Percentiles rank a stretch among this genome's conserved stretches.
Evolutionary conservation across 2,888 invertebrate species (phyloP).

Genomic region (Tetramorium bicarinatum): DNA sequence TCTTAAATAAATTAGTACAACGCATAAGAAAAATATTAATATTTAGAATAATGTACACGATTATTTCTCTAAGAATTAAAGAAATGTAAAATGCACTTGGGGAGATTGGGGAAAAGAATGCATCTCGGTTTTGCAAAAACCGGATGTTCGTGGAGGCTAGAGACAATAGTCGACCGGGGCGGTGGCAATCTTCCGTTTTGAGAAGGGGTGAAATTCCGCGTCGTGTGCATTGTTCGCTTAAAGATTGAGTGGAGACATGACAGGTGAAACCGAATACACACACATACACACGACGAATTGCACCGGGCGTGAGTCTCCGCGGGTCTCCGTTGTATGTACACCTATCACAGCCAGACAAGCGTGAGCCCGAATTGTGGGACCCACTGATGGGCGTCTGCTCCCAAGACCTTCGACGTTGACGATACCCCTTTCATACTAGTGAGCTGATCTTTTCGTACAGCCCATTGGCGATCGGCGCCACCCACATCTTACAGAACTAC

Average conservation of each 20-base stretch:
- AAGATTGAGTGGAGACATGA: constrained; percentile 85
- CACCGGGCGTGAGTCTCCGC: constrained; percentile 28
- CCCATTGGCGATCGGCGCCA: constrained; percentile 48
- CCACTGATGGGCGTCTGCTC: constrained; percentile 72
- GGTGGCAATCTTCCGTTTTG: constrained; percentile 80
- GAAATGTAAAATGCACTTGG: neutral
- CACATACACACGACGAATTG: constrained; percentile 71
- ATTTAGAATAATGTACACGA: neutral
- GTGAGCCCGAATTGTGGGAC: constrained; percentile 69
- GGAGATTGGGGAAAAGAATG: constrained; percentile 54
- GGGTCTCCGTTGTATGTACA: constrained; percentile 63
- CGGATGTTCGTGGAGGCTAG: constrained; percentile 69
- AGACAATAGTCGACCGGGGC: constrained; percentile 73
- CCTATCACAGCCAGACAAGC: constrained; percentile 60
- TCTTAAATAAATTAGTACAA: neutral
- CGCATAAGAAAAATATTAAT: neutral
- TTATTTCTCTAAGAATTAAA: neutral
- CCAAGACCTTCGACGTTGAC: constrained; percentile 77
- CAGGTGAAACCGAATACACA: constrained; percentile 85
- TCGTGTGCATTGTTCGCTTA: constrained; percentile 82
- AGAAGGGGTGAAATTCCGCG: constrained; percentile 79
- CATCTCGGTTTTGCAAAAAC: constrained; percentile 72
- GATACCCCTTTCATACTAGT: constrained; percentile 42
- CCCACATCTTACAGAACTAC: constrained; percentile 56
- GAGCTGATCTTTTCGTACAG: constrained; percentile 37